Evolutionary conservation across 2,888 invertebrate genomes (phyloP), one percentile per base, ranked within the genome.

Genomic region (Scrobipalpa costella): DNA sequence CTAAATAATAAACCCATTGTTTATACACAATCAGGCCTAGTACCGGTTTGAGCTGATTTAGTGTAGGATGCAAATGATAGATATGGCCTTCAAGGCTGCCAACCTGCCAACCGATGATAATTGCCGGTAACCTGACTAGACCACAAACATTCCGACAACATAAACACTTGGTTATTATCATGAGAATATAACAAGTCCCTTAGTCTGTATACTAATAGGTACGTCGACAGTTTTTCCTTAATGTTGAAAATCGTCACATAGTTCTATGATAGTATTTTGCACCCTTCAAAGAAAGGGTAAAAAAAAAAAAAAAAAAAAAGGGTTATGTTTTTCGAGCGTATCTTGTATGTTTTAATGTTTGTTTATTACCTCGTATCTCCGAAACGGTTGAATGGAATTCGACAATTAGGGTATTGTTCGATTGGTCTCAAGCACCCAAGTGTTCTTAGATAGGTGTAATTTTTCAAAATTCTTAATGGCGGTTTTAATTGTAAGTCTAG

Each of bases 41-140:
- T 34, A 9, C 55, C 33, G 27, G 8, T 7, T 33, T 17, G 71
- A 66, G 68, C 70, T 67, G 70, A 63, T 44, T 7, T 44, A 44
- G 79, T 79, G 84, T 86, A 79, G 84, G 86, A 83, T 80, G 85
- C 77, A 76, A 85, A 85, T 81, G 5, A 71, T 80, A 83, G 79
- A 80, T 83, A 80, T 80, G 82, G 79, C 76, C 79, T 79, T 75
- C 83, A 82, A 86, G 83, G 83, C 73, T 79, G 77, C 68, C 73
- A 74, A 74, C 74, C 50, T 52, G 50, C 17, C 47, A 17, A 47
- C 69, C 69, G 74, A 74, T 77, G 75, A 77, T 84, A 83, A 85
- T 84, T 83, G 73, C 70, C 68, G 72, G 71, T 78, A 79, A 82
- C 79, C 76, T 76, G 82, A 76, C 60, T 75, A 75, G 71, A 77